phyloP scores from a whole-genome alignment of 2,888 invertebrate species.

The Glaucopsyche alexis region DNA sequence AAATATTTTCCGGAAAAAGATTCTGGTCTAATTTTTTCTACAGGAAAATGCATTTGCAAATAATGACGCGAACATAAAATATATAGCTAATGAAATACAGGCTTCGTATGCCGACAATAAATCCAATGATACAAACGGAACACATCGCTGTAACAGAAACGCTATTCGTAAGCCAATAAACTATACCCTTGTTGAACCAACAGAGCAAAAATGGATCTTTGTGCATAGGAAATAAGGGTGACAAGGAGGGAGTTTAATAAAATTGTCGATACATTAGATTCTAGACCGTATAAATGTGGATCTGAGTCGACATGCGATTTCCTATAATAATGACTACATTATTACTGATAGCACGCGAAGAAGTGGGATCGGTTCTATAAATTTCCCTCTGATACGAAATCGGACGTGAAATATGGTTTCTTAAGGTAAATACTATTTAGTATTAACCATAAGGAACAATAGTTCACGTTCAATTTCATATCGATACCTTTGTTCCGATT shows the following conservation, averaged over 20 bases:
- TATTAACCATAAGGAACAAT: no score
- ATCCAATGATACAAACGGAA: conserved; percentile 28
- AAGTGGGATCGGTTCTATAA: not conserved
- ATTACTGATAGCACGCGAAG: conserved; percentile 5
- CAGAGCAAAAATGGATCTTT: not conserved
- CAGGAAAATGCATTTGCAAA: not conserved
- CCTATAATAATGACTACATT: conserved; percentile 15
- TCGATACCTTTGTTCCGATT: no score
- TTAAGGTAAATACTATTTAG: not conserved
- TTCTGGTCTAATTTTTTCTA: not conserved
- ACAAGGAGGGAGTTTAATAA: not conserved
- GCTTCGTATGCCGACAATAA: conserved; percentile 17
- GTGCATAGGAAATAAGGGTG: not conserved
- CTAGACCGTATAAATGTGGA: conserved; percentile 20
- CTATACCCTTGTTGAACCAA: conserved; percentile 1
- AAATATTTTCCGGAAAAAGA: no score
- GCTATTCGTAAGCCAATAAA: conserved; percentile 21
- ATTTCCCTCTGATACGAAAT: conserved; percentile 1
- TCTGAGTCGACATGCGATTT: conserved; percentile 20
- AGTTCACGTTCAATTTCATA: no score
- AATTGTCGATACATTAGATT: conserved; percentile 17
- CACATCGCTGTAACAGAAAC: conserved; percentile 22
- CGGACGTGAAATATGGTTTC: not conserved
- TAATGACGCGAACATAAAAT: not conserved
- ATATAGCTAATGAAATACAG: conserved; percentile 27